Evolutionary conservation across 2,797 vertebrate genomes (phyloP), one percentile per base, ranked within the genome.

Genomic region (Sebastes elongatus): DNA sequence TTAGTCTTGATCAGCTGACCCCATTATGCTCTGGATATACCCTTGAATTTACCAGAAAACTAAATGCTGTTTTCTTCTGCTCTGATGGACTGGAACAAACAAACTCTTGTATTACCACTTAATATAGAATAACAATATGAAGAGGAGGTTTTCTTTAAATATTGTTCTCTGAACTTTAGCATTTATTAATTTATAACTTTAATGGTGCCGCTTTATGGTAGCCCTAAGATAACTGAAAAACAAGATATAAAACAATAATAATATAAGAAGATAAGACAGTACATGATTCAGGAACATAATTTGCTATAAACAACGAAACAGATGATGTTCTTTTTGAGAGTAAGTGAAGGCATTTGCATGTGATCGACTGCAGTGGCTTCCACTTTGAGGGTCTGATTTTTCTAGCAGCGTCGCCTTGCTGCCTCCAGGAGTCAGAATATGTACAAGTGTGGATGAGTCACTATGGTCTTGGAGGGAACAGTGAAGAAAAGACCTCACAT

Each of bases 401-500:
- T 67, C 55, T 13, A 57, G 49, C 61, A 59, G 30, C 5, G 7
- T 60, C 63, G 35, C 70, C 6, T 69, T 27, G 35, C 61, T 82
- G 80, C 80, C 71, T 74, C 81, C 68, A 74, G 81, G 76, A 82
- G 56, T 84, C 86, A 83, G 81, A 81, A 75, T 86, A 84, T 84
- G 77, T 53, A 75, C 71, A 55, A 84, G 79, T 64, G 77, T 74
- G 69, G 84, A 89, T 92, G 90, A 91, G 73, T 91, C 93, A 88
- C 69, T 80, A 33, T 72, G 86, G 81, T 89, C 78, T 83, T 87
- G 63, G 35, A 86, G 80, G 83, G 71, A 91, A 84, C 72, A 79
- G 80, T 81, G 86, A 89, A 91, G 80, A 92, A 92, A 91, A 86
- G 70, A 69, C 79, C 67, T 88, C 78, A 78, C 78, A 84, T 88